phyloP scores from a whole-genome alignment of 2,797 vertebrate species.

The Chaetodon trifasciatus region DNA sequence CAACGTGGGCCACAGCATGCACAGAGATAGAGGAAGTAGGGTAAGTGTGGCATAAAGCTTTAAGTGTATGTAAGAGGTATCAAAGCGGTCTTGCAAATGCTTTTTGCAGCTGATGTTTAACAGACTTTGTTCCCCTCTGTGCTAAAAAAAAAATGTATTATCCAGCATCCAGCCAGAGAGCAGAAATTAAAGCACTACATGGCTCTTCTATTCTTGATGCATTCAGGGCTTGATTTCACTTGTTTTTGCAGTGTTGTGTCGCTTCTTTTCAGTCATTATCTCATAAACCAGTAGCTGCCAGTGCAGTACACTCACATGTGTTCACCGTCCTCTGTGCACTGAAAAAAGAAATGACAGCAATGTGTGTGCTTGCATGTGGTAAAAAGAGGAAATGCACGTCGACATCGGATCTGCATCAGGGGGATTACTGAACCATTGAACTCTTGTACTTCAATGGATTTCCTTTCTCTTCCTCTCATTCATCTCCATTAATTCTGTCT shows the following conservation, averaged over 20 bases:
- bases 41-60: constrained; percentile 58
- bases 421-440: not conserved
- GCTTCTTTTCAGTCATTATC: not conserved
- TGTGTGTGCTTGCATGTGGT: not conserved
- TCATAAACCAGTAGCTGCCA: constrained; percentile 16
- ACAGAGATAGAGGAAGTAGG: constrained; percentile 58
- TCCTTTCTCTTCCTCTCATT: constrained; percentile 11
- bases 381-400: constrained; percentile 2
- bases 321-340: not conserved
- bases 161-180: not conserved
- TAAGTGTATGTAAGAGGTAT: not conserved
- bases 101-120: not conserved
- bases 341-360: not conserved
- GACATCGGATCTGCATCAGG: not conserved
- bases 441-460: not conserved
- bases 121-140: not conserved
- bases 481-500: not conserved
- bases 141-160: not conserved
- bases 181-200: not conserved
- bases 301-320: constrained; percentile 6
- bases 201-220: not conserved
- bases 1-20: constrained; percentile 59
- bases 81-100: not conserved
- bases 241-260: not conserved
- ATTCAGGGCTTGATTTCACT: not conserved